Evolutionary conservation across 2,113 vertebrate species (phyloP), one percentile per base, ranked within the genome.

Genomic region (Heloderma charlesbogerti): DNA sequence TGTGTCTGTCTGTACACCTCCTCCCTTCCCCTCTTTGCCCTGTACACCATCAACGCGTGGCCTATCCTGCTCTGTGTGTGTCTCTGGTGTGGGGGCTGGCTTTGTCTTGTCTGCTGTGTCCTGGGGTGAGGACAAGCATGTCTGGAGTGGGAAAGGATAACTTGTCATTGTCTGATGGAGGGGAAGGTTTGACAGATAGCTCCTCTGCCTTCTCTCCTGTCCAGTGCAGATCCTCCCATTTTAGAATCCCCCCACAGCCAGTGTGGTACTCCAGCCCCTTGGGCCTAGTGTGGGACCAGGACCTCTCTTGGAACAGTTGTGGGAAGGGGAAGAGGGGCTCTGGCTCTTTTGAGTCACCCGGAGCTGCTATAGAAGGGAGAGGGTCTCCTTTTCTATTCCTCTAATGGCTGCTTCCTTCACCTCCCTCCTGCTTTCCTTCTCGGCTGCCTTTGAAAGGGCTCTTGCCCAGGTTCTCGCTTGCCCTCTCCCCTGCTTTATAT

Each of bases 91-190:
- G 45, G 34, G 82, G 84, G 74, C 78, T 87, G 83, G 75, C 63
- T 81, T 67, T 93, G 92, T 91, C 89, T 88, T 79, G 86, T 88
- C 72, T 91, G 78, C 66, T 85, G 88, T 67, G 91, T 88, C 84
- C 45, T 85, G 66, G 83, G 89, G 72, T 86, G 89, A 90, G 89
- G 89, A 90, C 89, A 90, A 86, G 84, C 84, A 85, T 86, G 75
- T 86, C 12, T 71, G 84, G 40, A 79, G 75, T 78, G 75, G 84
- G 84, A 79, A 90, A 43, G 48, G 4, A 60, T 84, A 75, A 77
- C 25, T 18, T 48, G 63, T 16, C 0, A 1, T 90, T 51, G 63
- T 29, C 27, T 54, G 31, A 8, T n/a, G 31, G 60, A 29, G 57
- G 57, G 40, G 60, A 22, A 48, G 69, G n/a, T 3, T 45, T 31